Base-by-base conservation (phyloP, 2,888 invertebrate species). In the Drosophila nr. perissopoda region DNA sequence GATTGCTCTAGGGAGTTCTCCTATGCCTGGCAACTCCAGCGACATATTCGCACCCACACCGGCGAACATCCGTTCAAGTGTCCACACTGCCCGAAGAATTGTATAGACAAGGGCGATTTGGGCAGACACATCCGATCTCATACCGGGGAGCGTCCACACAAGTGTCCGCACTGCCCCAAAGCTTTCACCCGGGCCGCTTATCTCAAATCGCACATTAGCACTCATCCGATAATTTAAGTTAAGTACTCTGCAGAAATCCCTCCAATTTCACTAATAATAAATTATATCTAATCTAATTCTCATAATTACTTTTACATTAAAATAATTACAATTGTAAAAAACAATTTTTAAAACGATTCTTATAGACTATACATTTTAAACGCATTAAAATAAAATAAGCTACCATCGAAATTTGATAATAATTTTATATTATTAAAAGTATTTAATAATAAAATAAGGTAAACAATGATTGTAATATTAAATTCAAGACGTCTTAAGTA, bases 131-230 rank as follows among this genome's bases (percentile, higher is more conserved):
- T 72, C 6, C 59, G 54, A 6, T 56, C 62, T 11, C 75, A 76
- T 51, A 76, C 72, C 0, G 59, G 62, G 1, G 72, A 75, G n/a
- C 77, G 75, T 34, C 78, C 78, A n/a, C 54, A 75, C 36, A 71
- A 66, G 45, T 75, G 75, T 34, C 58, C 66, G 7, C 54, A 71
- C 6, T 75, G 77, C 16, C 58, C 53, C 4, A 75, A 72, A n/a
- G 54, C 78, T 13, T 75, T 77, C 21, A 62, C 58, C 0, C 65
- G 75, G 16, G 67, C 72, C 0, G 40, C 58, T n/a, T 66, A 76
- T 72, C 67, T 77, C 6, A 72, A 66, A 42, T 29, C 58, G 8
- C 75, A 77, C 36, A 58, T 75, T 0, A 49, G 18, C 11, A 64
- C 49, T 8, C 74, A 73, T 40, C 13, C n/a, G 13, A 6, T 18